Evolutionary conservation across 1,140 invertebrate species (phyloP).

Genomic region (Holcopasites calliopsidis): DNA sequence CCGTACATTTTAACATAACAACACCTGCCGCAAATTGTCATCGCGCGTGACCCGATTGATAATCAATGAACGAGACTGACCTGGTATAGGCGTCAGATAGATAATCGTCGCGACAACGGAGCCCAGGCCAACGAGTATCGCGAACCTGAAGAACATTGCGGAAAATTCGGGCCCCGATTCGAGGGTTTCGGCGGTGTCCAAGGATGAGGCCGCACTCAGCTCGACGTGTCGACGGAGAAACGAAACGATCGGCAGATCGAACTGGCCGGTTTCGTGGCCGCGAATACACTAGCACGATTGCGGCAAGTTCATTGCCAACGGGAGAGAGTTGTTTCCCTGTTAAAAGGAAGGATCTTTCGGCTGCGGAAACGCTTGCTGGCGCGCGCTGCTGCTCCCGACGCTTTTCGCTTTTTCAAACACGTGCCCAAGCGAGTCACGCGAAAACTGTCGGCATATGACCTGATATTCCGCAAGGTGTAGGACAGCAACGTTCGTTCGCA

Average conservation of each 20-base stretch:
- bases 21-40: no score
- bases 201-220: neutral
- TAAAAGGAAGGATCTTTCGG: slow-evolving; percentile 63
- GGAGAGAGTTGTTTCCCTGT: slow-evolving; percentile 71
- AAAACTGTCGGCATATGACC: neutral
- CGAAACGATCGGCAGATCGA: slow-evolving; percentile 37
- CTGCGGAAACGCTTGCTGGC: slow-evolving; percentile 24
- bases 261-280: slow-evolving; percentile 72
- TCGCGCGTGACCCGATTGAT: no score
- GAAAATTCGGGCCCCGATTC: neutral
- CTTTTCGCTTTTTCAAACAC: neutral
- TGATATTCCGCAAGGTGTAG: neutral
- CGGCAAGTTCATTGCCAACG: slow-evolving; percentile 77
- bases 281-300: slow-evolving; percentile 70
- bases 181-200: neutral
- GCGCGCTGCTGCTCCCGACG: neutral
- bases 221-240: neutral
- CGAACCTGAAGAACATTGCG: slow-evolving; percentile 74
- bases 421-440: neutral
- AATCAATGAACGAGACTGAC: slow-evolving; percentile 76
- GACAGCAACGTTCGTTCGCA: neutral
- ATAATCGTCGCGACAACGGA: slow-evolving; percentile 84
- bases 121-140: slow-evolving; percentile 77
- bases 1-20: no score
- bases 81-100: slow-evolving; percentile 85